Base-by-base conservation (phyloP, 2,888 invertebrate genomes). In the Cataglyphis rosenhaueri region DNA sequence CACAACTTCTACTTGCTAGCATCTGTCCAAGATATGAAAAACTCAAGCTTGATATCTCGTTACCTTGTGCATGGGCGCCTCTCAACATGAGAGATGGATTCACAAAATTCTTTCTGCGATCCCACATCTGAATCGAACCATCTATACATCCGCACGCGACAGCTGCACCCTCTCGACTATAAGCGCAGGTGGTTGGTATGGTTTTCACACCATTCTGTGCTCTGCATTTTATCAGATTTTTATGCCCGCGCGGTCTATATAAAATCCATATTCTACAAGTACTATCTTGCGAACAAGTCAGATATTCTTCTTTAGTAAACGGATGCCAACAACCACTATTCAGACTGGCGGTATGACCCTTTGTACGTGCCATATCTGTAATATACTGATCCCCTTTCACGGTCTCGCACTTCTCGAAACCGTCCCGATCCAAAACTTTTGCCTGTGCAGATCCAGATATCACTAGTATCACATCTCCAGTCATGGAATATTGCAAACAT, bases 41-140 rank as follows among this genome's bases (percentile, higher is more conserved):
- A 1, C 96, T 95, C 52, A 99, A 95, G 79, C 97, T 97, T 0
- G 98, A 97, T 35, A 98, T 97, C 93, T 98, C 99, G 0, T 96
- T 95, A 3, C 97, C 97, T 87, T 96, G 96, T 79, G 96, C 95
- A 94, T 99, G 99, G 0, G 98, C 98, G 78, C 96, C 96, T 75
- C 98, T 95, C 0, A 98, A 95, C 21, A 98, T 95, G 84, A 97
- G 95, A 0, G 97, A 96, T 0, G 98, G 98, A 91, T 98, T 98
- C 0, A 99, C 99, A 92, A 97, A 98, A 93, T 97, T 97, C 92
- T 97, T 98, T 41, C 99, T 96, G 73, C 98, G 97, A 93, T 99
- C 99, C 99, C 99, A 99, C 95, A 99, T 97, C 94, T 99, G 99
- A 76, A 99, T 96, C 0, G 98, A 98, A 0, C 99, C 99, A 94